Evolutionary conservation across 2,888 invertebrate genomes (phyloP), one percentile per base, ranked within the genome.

Genomic region (Stenchaetothrips biformis): DNA sequence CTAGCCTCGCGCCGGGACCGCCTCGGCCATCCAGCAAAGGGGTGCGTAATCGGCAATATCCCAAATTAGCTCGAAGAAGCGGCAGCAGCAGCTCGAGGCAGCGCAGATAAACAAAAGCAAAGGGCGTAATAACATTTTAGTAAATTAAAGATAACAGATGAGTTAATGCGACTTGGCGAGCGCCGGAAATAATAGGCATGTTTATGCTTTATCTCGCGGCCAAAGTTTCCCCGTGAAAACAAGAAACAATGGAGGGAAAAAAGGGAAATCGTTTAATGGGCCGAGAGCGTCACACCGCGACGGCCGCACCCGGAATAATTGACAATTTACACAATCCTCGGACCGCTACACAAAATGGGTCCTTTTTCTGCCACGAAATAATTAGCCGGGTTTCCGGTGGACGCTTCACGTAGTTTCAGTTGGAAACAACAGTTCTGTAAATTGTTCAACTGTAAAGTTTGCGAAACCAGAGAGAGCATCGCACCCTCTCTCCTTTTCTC

Each of bases 141-240:
- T 67, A 67, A 67, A 67, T 67, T 67, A 67, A 67, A 67, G 67
- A 67, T 67, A 67, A 67, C 67, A 67, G 67, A 67, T 67, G 67
- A 67, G 21, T 67, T 67, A 67, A 67, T 67, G 67, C 67, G n/a
- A 67, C 67, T 67, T 67, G 67, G 67, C 67, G 67, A 18, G 67
- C 67, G 67, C 67, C 9, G 67, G 67, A 67, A 67, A 67, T 67
- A 67, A 67, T 67, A 67, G 67, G 67, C 67, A 67, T 67, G 67
- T 67, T 67, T 67, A 67, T 67, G 67, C 67, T 67, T 67, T 67
- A 67, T 67, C 67, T 67, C 67, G 67, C 67, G 21, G 67, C 18
- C n/a, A 67, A 67, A 67, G n/a, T 67, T 67, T 67, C 21, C n/a
- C 67, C 67, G 53, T 53, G 67, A 67, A 67, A 67, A 67, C 67